Evolutionary conservation across 2,113 vertebrate species (phyloP).

Genomic region (Nothobranchius kuhntae): DNA sequence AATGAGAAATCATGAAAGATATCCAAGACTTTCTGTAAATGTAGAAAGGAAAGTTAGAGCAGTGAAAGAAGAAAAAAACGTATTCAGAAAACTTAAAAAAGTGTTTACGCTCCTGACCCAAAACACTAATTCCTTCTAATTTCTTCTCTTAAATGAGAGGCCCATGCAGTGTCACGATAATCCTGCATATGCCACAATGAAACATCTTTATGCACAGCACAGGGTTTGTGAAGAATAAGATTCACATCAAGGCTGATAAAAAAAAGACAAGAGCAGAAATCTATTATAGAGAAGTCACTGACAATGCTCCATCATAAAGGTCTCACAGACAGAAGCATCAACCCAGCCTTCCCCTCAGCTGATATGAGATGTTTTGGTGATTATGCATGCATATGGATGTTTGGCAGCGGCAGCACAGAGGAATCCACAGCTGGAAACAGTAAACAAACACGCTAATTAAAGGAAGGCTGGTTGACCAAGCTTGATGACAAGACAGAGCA

Average conservation of each 20-base stretch:
- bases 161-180: background rate
- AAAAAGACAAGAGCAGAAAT: background rate
- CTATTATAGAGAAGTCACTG: too few species aligned
- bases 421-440: constrained; percentile 33
- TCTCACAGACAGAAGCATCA: constrained; percentile 10
- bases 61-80: background rate
- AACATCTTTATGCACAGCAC: background rate
- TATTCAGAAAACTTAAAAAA: background rate
- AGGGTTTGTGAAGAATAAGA: background rate
- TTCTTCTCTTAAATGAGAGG: background rate
- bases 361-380: constrained; percentile 11
- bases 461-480: constrained; percentile 32
- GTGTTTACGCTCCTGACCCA: background rate
- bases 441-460: constrained; percentile 42
- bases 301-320: background rate
- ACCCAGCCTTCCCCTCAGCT: background rate
- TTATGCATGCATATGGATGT: constrained; percentile 16
- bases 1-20: background rate
- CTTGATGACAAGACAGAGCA: constrained; percentile 35
- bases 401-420: constrained; percentile 24
- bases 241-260: background rate
- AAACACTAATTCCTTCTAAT: background rate
- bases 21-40: background rate
- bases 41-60: too few species aligned
- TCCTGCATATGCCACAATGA: background rate